phyloP scores from a whole-genome alignment of 2,888 invertebrate species.

The Alcis repandata region DNA sequence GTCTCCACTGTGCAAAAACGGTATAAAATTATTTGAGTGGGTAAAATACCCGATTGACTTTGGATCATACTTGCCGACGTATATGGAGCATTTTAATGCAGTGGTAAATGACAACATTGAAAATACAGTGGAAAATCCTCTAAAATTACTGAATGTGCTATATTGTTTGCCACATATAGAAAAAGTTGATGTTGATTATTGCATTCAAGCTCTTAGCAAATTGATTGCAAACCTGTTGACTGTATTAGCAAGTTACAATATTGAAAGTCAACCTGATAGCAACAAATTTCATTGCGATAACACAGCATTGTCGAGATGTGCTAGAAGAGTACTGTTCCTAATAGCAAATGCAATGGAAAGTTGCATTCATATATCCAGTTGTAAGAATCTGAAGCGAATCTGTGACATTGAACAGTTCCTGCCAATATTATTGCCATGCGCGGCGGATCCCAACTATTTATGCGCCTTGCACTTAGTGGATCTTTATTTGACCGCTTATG shows the following conservation, averaged over 20 bases:
- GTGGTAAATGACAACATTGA: slow-evolving; percentile 70
- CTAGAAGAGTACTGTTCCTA: slow-evolving; percentile 84
- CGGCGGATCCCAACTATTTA: slow-evolving; percentile 77
- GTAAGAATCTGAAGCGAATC: slow-evolving; percentile 77
- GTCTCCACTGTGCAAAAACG: slow-evolving; percentile 87
- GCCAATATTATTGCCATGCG: slow-evolving; percentile 76
- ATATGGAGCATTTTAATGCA: slow-evolving; percentile 72
- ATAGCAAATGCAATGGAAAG: slow-evolving; percentile 87
- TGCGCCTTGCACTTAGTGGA: slow-evolving; percentile 84
- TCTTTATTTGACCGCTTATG: slow-evolving; percentile 82
- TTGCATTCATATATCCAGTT: slow-evolving; percentile 84
- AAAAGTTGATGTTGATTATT: slow-evolving; percentile 71
- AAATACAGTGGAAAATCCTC: slow-evolving; percentile 70
- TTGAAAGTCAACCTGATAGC: slow-evolving; percentile 62
- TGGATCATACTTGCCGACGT: slow-evolving; percentile 69
- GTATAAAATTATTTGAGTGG: slow-evolving; percentile 88
- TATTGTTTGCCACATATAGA: slow-evolving; percentile 87
- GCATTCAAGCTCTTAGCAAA: slow-evolving; percentile 65
- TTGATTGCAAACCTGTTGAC: slow-evolving; percentile 67
- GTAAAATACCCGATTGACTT: slow-evolving; percentile 89
- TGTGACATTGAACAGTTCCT: slow-evolving; percentile 76
- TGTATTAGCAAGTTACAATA: slow-evolving; percentile 64
- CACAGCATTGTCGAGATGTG: slow-evolving; percentile 64
- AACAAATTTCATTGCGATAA: slow-evolving; percentile 70
- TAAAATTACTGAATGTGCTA: slow-evolving; percentile 78